These are phyloP conservation scores for Eubasilissa splendida DNA, from an alignment of 2,888 invertebrate species.

Conservation along the genomic window DNA sequence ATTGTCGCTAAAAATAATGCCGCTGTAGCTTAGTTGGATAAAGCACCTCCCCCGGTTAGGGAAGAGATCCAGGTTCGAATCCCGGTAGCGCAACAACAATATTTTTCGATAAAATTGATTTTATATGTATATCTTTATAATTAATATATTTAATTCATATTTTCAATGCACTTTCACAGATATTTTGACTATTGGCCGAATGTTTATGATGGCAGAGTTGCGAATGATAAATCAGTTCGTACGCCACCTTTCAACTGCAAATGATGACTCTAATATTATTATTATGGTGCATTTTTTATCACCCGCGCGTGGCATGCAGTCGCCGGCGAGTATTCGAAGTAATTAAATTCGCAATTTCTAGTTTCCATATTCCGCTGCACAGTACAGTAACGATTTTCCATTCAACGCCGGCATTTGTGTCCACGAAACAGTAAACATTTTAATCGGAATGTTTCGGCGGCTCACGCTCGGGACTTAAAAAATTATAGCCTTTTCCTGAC, in stretches of 20 bases:
- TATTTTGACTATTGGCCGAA: no score
- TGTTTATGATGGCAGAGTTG: no score
- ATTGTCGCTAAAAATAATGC: no score
- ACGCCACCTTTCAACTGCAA: background rate
- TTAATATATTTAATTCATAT: no score
- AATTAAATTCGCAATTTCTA: constrained; percentile 19
- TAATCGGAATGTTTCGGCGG: constrained; percentile 31
- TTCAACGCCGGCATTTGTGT: constrained; percentile 2
- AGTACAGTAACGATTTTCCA: constrained; percentile 1
- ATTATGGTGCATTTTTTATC: background rate
- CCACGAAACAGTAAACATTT: constrained; percentile 21
- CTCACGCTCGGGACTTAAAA: constrained; percentile 15
- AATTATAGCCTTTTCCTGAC: constrained; percentile 25
- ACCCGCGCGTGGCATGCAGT: background rate
- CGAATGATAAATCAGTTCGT: no score
- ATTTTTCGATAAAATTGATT: no score
- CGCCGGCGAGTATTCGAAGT: constrained; percentile 10
- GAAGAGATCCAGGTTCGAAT: no score
- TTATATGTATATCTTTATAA: no score
- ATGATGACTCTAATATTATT: background rate
- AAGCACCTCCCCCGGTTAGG: no score
- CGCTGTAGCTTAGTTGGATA: no score
- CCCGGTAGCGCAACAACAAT: no score
- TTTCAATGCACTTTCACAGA: no score
- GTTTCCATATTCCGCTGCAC: constrained; percentile 14